Base-by-base conservation (phyloP, 1,140 invertebrate genomes). In the Thaumatotibia leucotreta region DNA sequence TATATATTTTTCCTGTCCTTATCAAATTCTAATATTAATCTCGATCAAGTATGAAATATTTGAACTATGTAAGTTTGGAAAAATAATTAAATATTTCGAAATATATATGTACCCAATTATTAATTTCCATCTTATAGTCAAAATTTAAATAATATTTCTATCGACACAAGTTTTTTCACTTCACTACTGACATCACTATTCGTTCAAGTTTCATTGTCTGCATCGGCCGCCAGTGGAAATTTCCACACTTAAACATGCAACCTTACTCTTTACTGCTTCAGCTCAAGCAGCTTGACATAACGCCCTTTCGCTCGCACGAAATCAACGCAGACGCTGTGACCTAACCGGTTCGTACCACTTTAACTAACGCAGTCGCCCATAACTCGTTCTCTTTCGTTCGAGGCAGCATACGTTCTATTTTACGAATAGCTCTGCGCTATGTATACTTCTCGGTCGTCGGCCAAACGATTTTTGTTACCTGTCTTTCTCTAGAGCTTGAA, bases 401-500 rank as follows among this genome's bases (percentile, higher is more conserved):
- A 64, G 61, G 67, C 79, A 78, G 84, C 62, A 80, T 78, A 75
- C 85, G 84, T 88, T 89, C 88, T 88, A 89, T 89, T 91, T 91
- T 91, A 89, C 88, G 85, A 83, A 91, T 89, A 91, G 88, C 88
- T 91, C 82, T 80, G 78, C 80, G 83, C 86, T 91, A 91, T 91
- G 88, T 89, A 91, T 91, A 89, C 88, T 91, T 91, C 88, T 91
- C 88, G 83, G 86, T 91, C 88, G 86, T 82, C 80, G 82, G 77
- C 83, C 77, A 91, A 89, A 88, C 85, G 79, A 88, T 84, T 89
- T 87, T 89, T 82, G 86, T 88, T 88, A 85, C 77, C 88, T 88
- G 85, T 91, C 88, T 91, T 91, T 86, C 81, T 91, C 88, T 89
- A 89, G 83, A 88, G 83, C 79, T 88, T 91, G 86, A 91, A 91